Conservation (phyloP, 2,888 invertebrate genomes). For the Sphaeridia pumilis region DNA sequence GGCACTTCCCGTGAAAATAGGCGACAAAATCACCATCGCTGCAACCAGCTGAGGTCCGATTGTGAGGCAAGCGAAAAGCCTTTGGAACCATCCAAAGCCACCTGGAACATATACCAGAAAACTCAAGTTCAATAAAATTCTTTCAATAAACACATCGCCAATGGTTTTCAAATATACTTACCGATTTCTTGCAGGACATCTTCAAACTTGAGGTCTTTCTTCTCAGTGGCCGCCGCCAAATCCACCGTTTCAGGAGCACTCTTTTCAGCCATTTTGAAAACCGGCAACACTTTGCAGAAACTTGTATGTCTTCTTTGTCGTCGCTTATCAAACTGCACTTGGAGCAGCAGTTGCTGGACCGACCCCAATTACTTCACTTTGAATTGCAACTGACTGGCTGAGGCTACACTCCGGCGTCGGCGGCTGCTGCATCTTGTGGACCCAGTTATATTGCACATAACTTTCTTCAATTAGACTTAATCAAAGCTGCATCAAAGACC, state of each 20-base stretch:
- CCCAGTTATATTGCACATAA: no score
- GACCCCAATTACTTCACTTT: no score
- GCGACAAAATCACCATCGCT: conserved; percentile 28
- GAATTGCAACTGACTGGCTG: no score
- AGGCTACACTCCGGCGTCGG: no score
- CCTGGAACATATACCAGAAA: conserved; percentile 11
- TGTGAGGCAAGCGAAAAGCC: conserved; percentile 19
- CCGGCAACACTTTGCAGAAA: no score
- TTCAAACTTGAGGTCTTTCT: conserved; percentile 23
- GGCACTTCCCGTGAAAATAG: conserved; percentile 23
- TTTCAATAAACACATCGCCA: background rate
- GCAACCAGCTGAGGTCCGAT: conserved; percentile 26
- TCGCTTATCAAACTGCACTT: no score
- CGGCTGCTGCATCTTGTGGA: no score
- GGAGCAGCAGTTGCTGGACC: no score
- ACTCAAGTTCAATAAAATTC: background rate
- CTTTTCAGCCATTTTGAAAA: background rate
- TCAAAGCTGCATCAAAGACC: no score
- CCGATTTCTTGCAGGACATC: conserved; percentile 23
- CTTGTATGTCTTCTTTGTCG: no score
- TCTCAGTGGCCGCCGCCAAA: no score
- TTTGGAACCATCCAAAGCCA: conserved; percentile 31
- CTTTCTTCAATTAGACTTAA: no score
- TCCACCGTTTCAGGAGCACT: background rate
- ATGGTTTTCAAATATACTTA: conserved; percentile 2